phyloP scores from a whole-genome alignment of 2,797 vertebrate genomes.

The Sebastes wilsoni region DNA sequence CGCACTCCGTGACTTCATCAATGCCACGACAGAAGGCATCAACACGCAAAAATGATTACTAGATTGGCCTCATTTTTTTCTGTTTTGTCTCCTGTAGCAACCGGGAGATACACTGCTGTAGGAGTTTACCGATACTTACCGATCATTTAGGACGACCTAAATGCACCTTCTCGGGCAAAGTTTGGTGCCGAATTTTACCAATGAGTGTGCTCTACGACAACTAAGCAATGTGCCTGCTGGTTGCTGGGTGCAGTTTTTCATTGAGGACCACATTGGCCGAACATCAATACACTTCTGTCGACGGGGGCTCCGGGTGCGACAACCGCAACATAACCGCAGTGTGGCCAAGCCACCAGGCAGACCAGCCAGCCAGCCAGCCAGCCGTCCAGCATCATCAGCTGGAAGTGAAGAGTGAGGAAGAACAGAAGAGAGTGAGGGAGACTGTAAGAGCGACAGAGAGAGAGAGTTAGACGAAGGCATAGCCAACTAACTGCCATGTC shows the following conservation, averaged over 20 bases:
- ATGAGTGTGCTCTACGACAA: not conserved
- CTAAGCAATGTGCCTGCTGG: not conserved
- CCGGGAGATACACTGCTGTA: not conserved
- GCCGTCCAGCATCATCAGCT: constrained; percentile 29
- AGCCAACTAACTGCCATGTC: constrained; percentile 46
- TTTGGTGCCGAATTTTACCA: not conserved
- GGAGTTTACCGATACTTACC: not conserved
- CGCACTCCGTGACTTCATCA: constrained; percentile 40
- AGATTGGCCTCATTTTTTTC: constrained; percentile 23
- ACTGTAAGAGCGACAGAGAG: constrained; percentile 1
- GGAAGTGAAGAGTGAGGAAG: constrained; percentile 29
- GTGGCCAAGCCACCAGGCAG: constrained; percentile 30
- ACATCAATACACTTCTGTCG: constrained; percentile 42
- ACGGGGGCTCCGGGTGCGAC: constrained; percentile 13
- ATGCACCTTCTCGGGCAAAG: not conserved
- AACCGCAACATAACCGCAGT: constrained; percentile 51
- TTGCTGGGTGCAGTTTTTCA: constrained; percentile 13
- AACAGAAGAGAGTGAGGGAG: constrained; percentile 24
- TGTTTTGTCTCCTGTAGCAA: not conserved
- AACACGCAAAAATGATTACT: constrained; percentile 30
- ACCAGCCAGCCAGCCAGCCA: too few relatives aligned
- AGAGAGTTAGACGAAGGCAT: not conserved
- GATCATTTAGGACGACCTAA: not conserved
- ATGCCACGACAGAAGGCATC: constrained; percentile 50
- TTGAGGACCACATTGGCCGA: constrained; percentile 28